A percentile compares a stretch with the other conserved stretches of the same genome.
These are phyloP conservation scores for Uloborus diversus DNA, from an alignment of 1,140 invertebrate species.

Conservation along the genomic window DNA sequence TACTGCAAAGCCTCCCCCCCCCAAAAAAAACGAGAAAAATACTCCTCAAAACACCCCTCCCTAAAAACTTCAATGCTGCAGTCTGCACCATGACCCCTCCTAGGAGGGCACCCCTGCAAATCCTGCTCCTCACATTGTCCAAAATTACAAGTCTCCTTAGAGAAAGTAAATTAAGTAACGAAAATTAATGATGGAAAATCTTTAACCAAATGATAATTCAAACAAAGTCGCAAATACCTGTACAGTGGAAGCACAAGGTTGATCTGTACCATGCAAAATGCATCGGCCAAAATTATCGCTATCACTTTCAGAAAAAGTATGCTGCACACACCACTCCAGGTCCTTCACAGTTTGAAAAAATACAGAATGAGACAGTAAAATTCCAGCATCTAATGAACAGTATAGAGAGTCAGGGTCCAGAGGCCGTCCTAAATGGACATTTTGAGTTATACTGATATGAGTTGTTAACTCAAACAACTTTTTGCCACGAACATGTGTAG, in stretches of 20 bases:
- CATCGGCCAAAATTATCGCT: slow-evolving; percentile 86
- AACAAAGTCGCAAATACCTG: slow-evolving; percentile 65
- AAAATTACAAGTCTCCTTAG: no score
- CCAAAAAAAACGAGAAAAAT: no score
- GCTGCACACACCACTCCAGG: slow-evolving; percentile 86
- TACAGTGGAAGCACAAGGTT: slow-evolving; percentile 70
- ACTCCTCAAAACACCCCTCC: no score
- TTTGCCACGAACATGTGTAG: slow-evolving; percentile 79
- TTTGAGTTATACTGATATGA: slow-evolving; percentile 81
- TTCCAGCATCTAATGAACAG: slow-evolving; percentile 71
- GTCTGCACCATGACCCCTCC: no score
- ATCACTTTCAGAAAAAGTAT: slow-evolving; percentile 79
- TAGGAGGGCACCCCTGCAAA: no score
- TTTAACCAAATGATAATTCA: not conserved
- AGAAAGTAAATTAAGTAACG: no score
- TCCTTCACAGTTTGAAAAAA: slow-evolving; percentile 76
- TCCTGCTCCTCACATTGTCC: no score
- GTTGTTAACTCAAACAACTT: slow-evolving; percentile 75
- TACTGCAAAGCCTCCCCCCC: no score
- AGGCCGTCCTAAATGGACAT: slow-evolving; percentile 78
- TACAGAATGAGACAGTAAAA: slow-evolving; percentile 80
- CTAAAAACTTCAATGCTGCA: no score
- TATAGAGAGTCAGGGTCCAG: slow-evolving; percentile 43
- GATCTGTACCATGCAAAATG: slow-evolving; percentile 75
- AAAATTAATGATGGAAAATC: not conserved